Evolutionary conservation across 2,888 invertebrate species (phyloP), one percentile per base, ranked within the genome.

Genomic region (Pogonocherus hispidulus): DNA sequence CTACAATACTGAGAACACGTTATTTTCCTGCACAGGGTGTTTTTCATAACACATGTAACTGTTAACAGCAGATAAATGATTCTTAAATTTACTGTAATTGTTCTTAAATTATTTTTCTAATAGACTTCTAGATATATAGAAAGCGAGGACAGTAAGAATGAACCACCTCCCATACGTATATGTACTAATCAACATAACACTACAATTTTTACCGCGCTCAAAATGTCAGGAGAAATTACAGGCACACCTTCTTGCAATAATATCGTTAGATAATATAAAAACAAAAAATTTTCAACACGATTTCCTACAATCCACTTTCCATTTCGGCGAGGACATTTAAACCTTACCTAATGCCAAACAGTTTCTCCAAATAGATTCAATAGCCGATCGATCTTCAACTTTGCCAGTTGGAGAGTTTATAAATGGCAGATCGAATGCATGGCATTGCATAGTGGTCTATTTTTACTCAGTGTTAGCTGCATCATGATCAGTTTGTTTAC

Each of bases 401-500:
- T 5, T 27, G 27, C 27, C 3, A 5, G 27, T 23, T n/a, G 20
- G 23, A 51, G 49, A 14, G 23, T 32, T 11, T 32, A n/a, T 32
- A 9, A 8, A 11, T 2, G 32, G 8, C 52, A 32, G n/a, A 51
- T 9, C 51, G 22, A 51, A 23, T 51, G 22, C 27, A 23, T 23
- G 6, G 16, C 22, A 52, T 14, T 44, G 44, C 56, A 57, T 57
- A 23, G 44, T 14, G 27, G 22, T 44, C 57, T 57, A 57, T 57
- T 44, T 46, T 46, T 46, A 44, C 57, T 20, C 23, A 44, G 11
- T 27, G 57, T 19, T 20, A 22, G 16, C 23, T 57, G 32, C 46
- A 41, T 41, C 57, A 20, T 14, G 57, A 44, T 57, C 8, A 27
- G 44, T 46, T 46, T 57, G 57, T 57, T 57, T 57, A 57, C 44